Evolutionary conservation across 1,140 invertebrate species (phyloP).

Genomic region (Reticulitermes speratus): DNA sequence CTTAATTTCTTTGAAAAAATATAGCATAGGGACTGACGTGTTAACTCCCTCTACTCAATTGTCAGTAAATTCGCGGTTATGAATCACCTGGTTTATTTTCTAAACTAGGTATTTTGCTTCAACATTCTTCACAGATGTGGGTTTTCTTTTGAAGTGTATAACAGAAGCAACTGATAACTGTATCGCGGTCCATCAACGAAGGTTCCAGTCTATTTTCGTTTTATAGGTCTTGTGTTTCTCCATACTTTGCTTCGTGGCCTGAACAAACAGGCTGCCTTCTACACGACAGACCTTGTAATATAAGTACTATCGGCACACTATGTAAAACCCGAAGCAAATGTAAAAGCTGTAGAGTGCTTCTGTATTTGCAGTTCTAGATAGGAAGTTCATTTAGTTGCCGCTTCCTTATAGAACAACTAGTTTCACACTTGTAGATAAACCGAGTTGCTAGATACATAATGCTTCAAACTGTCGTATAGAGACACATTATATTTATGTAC

Average conservation of each 20-base stretch:
- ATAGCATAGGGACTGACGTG: too few relatives aligned
- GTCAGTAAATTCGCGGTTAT: too few relatives aligned
- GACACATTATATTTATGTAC: not conserved
- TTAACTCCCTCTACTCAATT: too few relatives aligned
- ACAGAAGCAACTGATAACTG: too few relatives aligned
- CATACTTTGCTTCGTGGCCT: not conserved
- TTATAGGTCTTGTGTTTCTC: not conserved
- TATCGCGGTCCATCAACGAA: too few relatives aligned
- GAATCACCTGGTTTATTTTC: too few relatives aligned
- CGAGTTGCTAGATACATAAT: not conserved
- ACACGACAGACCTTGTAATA: not conserved
- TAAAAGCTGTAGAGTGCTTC: not conserved
- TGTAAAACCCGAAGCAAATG: not conserved
- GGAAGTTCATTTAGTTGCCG: not conserved
- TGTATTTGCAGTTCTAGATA: not conserved
- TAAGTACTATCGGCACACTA: not conserved
- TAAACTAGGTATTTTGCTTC: too few relatives aligned
- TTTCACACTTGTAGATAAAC: not conserved
- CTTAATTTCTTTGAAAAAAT: too few relatives aligned
- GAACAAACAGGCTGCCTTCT: not conserved
- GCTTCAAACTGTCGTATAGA: not conserved
- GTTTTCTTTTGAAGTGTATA: too few relatives aligned
- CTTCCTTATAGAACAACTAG: not conserved
- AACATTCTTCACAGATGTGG: too few relatives aligned
- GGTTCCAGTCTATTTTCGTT: not conserved